Base-by-base conservation (phyloP, 2,888 invertebrate genomes). In the Drosophila demipolita region DNA sequence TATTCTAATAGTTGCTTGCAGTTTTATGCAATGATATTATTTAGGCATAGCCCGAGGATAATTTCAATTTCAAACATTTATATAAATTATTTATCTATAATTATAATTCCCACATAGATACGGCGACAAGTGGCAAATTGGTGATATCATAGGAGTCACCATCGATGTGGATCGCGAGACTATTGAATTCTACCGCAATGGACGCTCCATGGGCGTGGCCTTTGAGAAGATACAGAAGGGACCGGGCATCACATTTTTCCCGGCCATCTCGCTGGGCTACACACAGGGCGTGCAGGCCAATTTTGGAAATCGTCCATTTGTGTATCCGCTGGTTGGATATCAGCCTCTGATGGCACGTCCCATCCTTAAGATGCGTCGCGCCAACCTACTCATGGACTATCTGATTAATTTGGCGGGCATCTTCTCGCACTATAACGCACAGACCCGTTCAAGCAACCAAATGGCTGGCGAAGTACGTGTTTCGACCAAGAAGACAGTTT, bases 121-220 rank as follows among this genome's bases (percentile, higher is more conserved):
- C 90, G 97, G 97, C 1, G 95, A 96, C 87, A 93, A 95, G 23
- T 97, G 97, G 97, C 94, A 96, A 77, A 95, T 95, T n/a, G 97
- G 97, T 23, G 97, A 97, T 92, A 95, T 97, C 59, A 97, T 97
- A 66, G 96, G 96, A 0, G 94, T 96, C 81, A 95, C 96, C 66
- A 93, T 97, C 33, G 96, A 97, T 91, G 93, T 97, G 91, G 96
- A 97, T 76, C 94, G 94, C 29, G 96, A 96, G 11, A 94, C 93
- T 1, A 94, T 97, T 70, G 95, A 95, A 87, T 97, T 92, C 76
- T 92, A 73, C 92, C 96, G 97, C 80, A 97, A 97, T 92, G 97
- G 97, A 0, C 93, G 94, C n/a, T 94, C 95, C 0, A 93, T 97
- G 92, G 97, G 97, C 0, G 92, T 95, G 58, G 97, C 97, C 0